A percentile compares a stretch with the other conserved stretches of the same genome.
These are phyloP conservation scores for Cyanoderma ruficeps DNA, from an alignment of 2,113 vertebrate genomes.

Conservation along the genomic window DNA sequence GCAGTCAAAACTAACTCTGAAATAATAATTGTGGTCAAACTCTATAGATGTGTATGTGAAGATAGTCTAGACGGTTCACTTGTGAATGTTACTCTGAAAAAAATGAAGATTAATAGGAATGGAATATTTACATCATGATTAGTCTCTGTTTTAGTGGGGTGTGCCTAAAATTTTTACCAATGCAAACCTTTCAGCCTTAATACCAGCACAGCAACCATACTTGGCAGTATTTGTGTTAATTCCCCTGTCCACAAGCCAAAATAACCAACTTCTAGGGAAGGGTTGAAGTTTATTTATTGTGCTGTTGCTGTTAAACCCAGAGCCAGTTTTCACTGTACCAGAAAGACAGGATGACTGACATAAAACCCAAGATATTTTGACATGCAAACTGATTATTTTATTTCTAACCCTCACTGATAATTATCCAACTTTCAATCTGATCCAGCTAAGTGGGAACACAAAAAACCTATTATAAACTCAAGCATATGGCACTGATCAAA, in stretches of 20 bases:
- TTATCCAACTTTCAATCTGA: constrained; percentile 17
- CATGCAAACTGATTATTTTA: constrained; percentile 2
- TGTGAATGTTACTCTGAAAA: background rate
- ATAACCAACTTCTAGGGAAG: background rate
- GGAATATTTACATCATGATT: background rate
- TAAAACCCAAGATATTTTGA: constrained; percentile 27
- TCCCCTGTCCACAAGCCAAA: background rate
- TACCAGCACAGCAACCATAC: background rate
- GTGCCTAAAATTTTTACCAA: background rate
- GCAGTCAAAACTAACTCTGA: background rate
- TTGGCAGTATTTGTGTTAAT: background rate
- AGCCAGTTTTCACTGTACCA: background rate
- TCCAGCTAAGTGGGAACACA: constrained; percentile 16
- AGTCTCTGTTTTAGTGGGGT: background rate
- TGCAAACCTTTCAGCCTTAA: background rate
- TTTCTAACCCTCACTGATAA: constrained; percentile 1
- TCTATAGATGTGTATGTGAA: background rate
- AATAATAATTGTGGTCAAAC: background rate
- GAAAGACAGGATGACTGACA: background rate
- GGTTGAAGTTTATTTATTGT: background rate
- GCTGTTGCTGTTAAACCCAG: background rate
- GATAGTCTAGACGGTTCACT: background rate
- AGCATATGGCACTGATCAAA: background rate
- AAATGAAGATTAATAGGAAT: background rate
- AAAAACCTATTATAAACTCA: constrained; percentile 10